Base-by-base conservation (phyloP, 2,113 vertebrate genomes). In the Poicephalus gulielmi region DNA sequence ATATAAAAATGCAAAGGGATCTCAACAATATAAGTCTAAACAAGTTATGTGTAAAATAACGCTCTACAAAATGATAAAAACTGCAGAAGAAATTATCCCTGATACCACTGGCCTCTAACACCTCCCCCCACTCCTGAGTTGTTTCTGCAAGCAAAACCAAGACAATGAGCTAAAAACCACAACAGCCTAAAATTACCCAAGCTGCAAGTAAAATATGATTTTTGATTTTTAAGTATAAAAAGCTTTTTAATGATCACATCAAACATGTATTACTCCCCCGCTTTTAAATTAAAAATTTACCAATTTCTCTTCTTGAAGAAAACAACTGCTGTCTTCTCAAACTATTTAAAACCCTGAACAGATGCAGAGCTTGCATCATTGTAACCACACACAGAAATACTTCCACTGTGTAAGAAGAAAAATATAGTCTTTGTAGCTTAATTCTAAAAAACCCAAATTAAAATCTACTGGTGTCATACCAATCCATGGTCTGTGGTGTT, bases 261-360 rank as follows among this genome's bases (percentile, higher is more conserved):
- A 92, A 95, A 85, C 47, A 76, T 82, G 37, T 28, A 91, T 83
- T 85, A 88, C 52, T 87, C 63, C 84, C 92, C 63, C 57, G 22
- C 80, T 91, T 92, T 86, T 76, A 81, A 86, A 93, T 87, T 53
- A 79, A 93, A 95, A 95, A 92, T 74, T 75, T 93, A 91, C 57
- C 53, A 79, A 76, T 86, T 96, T 96, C 46, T 92, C 49, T 67
- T 69, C 83, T 91, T 90, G 62, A 88, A 93, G 76, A 92, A 93
- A 96, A 94, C 74, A 96, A 86, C 94, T 94, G 89, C 84, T 93
- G 94, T 82, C 86, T 89, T 92, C 88, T 87, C 86, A 69, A 82
- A 89, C 94, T 96, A 94, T 96, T 96, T 92, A 85, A 96, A 96
- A 85, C 57, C 44, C 74, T 87, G 80, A 96, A 76, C 96, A 96